These are phyloP conservation scores for Lasioglossum leucozonium DNA, from an alignment of 2,888 invertebrate genomes.

Conservation along the genomic window DNA sequence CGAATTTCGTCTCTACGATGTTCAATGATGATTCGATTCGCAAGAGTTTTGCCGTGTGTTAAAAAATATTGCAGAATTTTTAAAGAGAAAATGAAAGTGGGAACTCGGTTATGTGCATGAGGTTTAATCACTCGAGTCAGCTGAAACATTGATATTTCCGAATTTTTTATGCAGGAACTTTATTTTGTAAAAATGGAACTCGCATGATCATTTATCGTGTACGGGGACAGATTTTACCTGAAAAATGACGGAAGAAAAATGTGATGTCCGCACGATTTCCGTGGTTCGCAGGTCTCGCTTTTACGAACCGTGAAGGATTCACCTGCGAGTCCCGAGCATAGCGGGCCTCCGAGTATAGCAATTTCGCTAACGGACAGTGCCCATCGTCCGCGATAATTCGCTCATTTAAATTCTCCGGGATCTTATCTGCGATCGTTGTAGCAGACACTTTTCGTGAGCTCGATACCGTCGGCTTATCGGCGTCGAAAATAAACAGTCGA, in stretches of 20 bases:
- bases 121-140: no score
- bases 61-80: no score
- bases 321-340: not conserved
- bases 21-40: no score
- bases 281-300: not conserved
- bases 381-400: slow-evolving; percentile 24
- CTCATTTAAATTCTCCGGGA: slow-evolving; percentile 16
- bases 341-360: not conserved
- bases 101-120: no score
- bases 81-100: no score
- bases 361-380: not conserved
- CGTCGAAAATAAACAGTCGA: slow-evolving; percentile 31
- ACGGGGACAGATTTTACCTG: not conserved
- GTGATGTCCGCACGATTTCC: not conserved
- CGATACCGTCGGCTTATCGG: slow-evolving; percentile 26
- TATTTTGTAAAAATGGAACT: not conserved
- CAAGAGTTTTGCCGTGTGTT: no score
- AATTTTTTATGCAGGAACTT: no score
- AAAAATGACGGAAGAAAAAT: not conserved
- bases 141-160: no score
- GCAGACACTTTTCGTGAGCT: slow-evolving; percentile 16
- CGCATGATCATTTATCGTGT: not conserved
- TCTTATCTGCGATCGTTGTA: slow-evolving; percentile 38
- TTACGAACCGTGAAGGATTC: not conserved
- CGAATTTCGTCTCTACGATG: not conserved